Percentiles rank a stretch among this genome's conserved stretches.
phyloP scores from a whole-genome alignment of 2,888 invertebrate genomes.

The Meiosimyza decipiens region DNA sequence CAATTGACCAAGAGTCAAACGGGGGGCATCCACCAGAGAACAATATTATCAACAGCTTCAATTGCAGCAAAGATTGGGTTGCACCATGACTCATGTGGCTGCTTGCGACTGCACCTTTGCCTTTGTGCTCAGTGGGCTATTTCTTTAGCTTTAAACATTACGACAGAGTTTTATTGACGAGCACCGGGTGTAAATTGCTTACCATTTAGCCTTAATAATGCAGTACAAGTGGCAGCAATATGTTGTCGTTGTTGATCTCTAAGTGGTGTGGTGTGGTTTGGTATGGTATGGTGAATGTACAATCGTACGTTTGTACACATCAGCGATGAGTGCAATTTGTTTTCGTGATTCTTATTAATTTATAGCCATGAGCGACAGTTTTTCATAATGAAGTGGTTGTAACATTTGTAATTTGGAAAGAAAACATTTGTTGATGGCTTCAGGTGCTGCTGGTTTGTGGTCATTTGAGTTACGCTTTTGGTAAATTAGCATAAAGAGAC shows the following conservation, averaged over 20 bases:
- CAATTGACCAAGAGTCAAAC: slow-evolving; percentile 8
- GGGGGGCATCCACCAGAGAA: not conserved
- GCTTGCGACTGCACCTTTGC: not conserved
- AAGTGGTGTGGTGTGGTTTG: too few relatives aligned
- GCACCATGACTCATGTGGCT: not conserved
- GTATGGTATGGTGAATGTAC: too few relatives aligned
- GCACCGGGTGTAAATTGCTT: slow-evolving; percentile 12
- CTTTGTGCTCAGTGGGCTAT: not conserved
- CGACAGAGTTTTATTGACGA: slow-evolving; percentile 3
- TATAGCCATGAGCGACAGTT: slow-evolving; percentile 53
- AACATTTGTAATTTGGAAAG: too few relatives aligned
- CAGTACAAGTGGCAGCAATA: not conserved
- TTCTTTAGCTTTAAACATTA: not conserved
- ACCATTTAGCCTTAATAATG: slow-evolving; percentile 14
- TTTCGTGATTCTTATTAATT: slow-evolving; percentile 55
- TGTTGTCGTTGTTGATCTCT: not conserved
- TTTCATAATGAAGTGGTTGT: slow-evolving; percentile 35
- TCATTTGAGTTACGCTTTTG: too few relatives aligned
- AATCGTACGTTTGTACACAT: not conserved
- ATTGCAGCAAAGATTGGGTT: too few relatives aligned
- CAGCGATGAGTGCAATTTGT: slow-evolving; percentile 52
- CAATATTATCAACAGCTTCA: too few relatives aligned
- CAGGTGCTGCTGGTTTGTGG: too few relatives aligned
- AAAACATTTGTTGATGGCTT: too few relatives aligned
- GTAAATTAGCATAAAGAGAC: too few relatives aligned